Conservation (phyloP, 2,888 invertebrate genomes). For the Agonopterix alstromeriana region DNA sequence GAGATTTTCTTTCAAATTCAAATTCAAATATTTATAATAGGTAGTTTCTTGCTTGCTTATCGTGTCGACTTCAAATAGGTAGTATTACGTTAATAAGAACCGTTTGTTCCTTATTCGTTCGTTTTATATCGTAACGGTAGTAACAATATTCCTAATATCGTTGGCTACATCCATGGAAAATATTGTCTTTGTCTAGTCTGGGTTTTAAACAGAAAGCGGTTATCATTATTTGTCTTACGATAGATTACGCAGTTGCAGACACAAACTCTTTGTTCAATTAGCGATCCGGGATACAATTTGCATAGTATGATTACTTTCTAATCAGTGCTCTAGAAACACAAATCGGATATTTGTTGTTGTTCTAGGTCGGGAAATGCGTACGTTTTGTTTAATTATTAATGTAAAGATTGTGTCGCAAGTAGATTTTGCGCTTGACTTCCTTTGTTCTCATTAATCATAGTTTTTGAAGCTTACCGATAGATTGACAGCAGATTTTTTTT, state of each 20-base stretch:
- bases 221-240: background rate
- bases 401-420: background rate
- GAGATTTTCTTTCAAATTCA: too few species aligned
- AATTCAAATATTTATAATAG: too few species aligned
- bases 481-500: too few species aligned
- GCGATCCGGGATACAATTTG: conserved; percentile 63
- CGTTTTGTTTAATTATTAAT: conserved; percentile 9
- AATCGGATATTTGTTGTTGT: conserved; percentile 38
- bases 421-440: conserved; percentile 14
- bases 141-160: too few species aligned
- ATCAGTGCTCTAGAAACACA: conserved; percentile 40
- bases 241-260: background rate
- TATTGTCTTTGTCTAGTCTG: too few species aligned
- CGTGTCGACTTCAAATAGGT: too few species aligned
- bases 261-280: conserved; percentile 37
- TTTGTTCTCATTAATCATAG: conserved; percentile 19
- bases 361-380: conserved; percentile 28
- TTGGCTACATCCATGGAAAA: too few species aligned
- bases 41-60: too few species aligned
- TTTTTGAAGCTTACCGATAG: too few species aligned
- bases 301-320: conserved; percentile 57
- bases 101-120: too few species aligned
- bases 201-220: background rate
- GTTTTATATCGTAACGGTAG: too few species aligned
- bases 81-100: too few species aligned